phyloP scores from a whole-genome alignment of 2,888 invertebrate genomes.

The Habrosyne pyritoides region DNA sequence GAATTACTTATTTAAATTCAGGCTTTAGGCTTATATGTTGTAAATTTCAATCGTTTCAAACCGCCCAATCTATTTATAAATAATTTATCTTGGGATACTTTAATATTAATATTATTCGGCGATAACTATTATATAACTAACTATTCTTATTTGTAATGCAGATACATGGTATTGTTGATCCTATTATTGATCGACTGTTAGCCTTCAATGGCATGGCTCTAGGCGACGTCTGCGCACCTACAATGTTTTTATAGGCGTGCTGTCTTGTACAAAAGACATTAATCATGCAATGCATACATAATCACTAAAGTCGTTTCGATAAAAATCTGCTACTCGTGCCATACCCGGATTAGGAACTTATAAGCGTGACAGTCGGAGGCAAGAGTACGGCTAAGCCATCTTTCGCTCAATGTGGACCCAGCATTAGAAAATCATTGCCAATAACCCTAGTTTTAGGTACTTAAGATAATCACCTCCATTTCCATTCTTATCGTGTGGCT shows the following conservation, averaged over 20 bases:
- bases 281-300: neutral
- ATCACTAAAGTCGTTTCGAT: neutral
- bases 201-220: neutral
- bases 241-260: neutral
- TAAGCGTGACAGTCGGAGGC: too few species aligned
- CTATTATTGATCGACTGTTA: neutral
- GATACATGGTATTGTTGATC: neutral
- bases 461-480: conserved; percentile 63
- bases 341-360: neutral
- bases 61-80: too few species aligned
- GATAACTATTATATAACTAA: too few species aligned
- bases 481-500: conserved; percentile 75
- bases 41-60: too few species aligned
- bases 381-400: too few species aligned
- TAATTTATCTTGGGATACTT: too few species aligned
- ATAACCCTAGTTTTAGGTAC: too few species aligned
- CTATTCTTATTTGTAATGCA: neutral
- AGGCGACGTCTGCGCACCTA: neutral
- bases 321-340: neutral
- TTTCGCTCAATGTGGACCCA: too few species aligned
- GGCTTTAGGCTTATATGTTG: too few species aligned
- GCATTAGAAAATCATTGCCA: too few species aligned
- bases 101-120: too few species aligned
- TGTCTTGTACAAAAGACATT: neutral
- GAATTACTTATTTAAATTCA: too few species aligned